A percentile compares a stretch with the other conserved stretches of the same genome.
phyloP scores from a whole-genome alignment of 1,140 invertebrate genomes.

The Limonius californicus region DNA sequence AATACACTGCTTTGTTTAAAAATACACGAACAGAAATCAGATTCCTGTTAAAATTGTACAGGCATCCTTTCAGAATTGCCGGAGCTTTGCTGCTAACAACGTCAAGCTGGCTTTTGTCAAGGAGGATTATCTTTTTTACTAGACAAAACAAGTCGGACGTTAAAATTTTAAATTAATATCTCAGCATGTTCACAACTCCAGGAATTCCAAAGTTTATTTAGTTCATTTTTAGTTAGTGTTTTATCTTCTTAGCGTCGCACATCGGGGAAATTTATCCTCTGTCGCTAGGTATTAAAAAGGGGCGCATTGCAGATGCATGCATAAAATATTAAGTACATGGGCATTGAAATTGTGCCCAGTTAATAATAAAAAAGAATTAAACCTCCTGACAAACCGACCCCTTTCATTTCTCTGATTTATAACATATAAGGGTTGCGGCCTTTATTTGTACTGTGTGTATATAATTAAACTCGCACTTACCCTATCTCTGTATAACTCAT shows the following conservation, averaged over 20 bases:
- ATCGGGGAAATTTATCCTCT: background rate
- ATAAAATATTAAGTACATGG: conserved; percentile 11
- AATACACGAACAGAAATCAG: background rate
- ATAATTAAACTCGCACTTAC: conserved; percentile 13
- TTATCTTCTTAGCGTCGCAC: background rate
- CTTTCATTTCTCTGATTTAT: conserved; percentile 6
- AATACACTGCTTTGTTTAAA: no score
- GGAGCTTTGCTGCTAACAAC: background rate
- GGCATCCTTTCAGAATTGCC: background rate
- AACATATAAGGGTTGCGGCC: conserved; percentile 7
- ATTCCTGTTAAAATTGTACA: conserved; percentile 5
- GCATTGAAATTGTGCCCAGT: conserved; percentile 3
- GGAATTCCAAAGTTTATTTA: conserved; percentile 2
- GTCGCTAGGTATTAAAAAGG: background rate
- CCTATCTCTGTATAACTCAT: background rate
- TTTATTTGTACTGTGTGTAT: conserved; percentile 17
- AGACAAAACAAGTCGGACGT: background rate
- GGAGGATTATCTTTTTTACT: background rate
- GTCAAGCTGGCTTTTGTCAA: background rate
- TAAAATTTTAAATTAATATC: conserved; percentile 7
- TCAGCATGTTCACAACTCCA: background rate
- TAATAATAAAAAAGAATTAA: conserved; percentile 10
- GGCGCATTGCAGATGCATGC: conserved; percentile 5
- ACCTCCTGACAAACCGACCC: background rate
- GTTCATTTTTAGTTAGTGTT: background rate